Evolutionary conservation across 2,888 invertebrate genomes (phyloP).

Genomic region (Auanema freiburgensis): DNA sequence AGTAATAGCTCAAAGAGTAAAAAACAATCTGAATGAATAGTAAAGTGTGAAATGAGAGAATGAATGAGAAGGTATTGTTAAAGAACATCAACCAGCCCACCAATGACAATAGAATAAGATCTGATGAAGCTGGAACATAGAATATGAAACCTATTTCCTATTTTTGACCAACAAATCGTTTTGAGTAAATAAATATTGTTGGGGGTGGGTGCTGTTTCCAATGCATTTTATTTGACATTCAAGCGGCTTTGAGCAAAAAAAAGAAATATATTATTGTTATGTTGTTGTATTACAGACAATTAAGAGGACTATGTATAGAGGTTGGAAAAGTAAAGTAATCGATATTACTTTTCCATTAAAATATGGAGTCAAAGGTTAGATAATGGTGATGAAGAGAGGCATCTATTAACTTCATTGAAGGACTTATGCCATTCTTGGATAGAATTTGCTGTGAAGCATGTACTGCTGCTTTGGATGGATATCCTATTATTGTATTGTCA

Average conservation of each 20-base stretch:
- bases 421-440: constrained; percentile 79
- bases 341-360: constrained; percentile 83
- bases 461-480: constrained; percentile 77
- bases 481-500: constrained; percentile 83
- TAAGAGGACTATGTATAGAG: constrained; percentile 80
- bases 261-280: neutral
- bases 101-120: too few relatives aligned
- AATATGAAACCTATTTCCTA: too few relatives aligned
- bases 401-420: constrained; percentile 63
- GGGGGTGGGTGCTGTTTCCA: neutral
- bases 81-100: too few relatives aligned
- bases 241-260: neutral
- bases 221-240: neutral
- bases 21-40: too few relatives aligned
- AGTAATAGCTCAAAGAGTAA: neutral
- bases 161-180: too few relatives aligned
- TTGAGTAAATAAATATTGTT: too few relatives aligned
- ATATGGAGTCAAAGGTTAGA: constrained; percentile 70
- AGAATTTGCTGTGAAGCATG: constrained; percentile 81
- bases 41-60: too few relatives aligned
- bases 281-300: constrained; percentile 66
- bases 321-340: constrained; percentile 82
- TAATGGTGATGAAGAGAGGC: neutral
- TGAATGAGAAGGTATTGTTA: too few relatives aligned
- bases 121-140: too few relatives aligned